phyloP scores from a whole-genome alignment of 2,888 invertebrate genomes.

The Cataglyphis altisquamis region DNA sequence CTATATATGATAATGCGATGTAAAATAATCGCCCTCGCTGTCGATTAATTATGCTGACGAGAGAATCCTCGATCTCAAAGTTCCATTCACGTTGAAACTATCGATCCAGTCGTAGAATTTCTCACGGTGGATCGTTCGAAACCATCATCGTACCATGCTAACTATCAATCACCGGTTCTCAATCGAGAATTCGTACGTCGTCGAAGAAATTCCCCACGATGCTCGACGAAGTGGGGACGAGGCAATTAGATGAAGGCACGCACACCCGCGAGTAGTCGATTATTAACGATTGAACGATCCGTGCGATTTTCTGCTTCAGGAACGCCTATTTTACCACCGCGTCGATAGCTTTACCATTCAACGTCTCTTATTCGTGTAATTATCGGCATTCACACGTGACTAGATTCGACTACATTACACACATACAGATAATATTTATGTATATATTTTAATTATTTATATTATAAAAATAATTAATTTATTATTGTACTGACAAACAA shows the following conservation, averaged over 20 bases:
- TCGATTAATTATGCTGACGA: constrained; percentile 13
- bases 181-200: constrained; percentile 61
- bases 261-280: constrained; percentile 53
- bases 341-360: constrained; percentile 43
- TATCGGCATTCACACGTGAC: constrained; percentile 34
- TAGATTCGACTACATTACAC: constrained; percentile 2
- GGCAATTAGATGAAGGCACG: constrained; percentile 60
- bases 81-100: constrained; percentile 12
- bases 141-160: constrained; percentile 32
- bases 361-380: constrained; percentile 39
- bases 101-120: constrained; percentile 18
- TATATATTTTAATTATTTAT: constrained; percentile 22
- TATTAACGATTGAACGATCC: constrained; percentile 63
- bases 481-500: not conserved
- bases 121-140: constrained; percentile 23
- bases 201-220: constrained; percentile 60
- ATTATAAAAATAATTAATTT: constrained; percentile 9
- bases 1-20: not conserved
- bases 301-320: constrained; percentile 53
- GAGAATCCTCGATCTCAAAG: constrained; percentile 22
- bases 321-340: constrained; percentile 27
- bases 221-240: constrained; percentile 52
- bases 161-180: constrained; percentile 61
- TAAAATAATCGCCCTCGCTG: not conserved
- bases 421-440: not conserved